phyloP scores from a whole-genome alignment of 35 echinoderm and acorn worm genomes.

The Strongylocentrotus purpuratus region DNA sequence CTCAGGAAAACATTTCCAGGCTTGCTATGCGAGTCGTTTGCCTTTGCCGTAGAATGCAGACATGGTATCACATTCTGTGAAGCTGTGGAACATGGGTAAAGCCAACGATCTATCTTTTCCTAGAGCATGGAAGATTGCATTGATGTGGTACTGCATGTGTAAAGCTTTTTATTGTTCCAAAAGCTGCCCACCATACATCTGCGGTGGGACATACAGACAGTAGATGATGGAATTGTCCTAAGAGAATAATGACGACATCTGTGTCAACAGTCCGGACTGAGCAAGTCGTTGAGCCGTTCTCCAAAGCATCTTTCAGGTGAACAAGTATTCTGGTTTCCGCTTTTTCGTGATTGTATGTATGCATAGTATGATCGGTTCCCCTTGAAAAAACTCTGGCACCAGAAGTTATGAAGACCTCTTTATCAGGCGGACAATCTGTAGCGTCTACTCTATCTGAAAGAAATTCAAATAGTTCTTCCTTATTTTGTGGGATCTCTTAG shows the following conservation, averaged over 20 bases:
- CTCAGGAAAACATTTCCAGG: slow-evolving; percentile 49
- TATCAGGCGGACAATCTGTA: too few species aligned
- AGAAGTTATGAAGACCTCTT: too few species aligned
- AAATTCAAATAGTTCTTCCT: too few species aligned
- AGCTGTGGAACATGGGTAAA: not conserved
- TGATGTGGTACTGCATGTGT: slow-evolving; percentile 33
- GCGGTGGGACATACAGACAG: not conserved
- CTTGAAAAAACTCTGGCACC: too few species aligned
- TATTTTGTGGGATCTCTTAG: too few species aligned
- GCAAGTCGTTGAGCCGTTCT: too few species aligned
- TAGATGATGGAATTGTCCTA: slow-evolving; percentile 1
- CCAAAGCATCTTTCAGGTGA: too few species aligned
- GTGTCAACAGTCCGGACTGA: slow-evolving; percentile 50
- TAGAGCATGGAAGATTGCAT: not conserved
- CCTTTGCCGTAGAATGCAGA: slow-evolving; percentile 51
- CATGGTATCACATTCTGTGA: slow-evolving; percentile 33
- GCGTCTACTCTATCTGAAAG: too few species aligned
- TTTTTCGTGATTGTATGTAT: too few species aligned
- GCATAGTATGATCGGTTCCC: too few species aligned
- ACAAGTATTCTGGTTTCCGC: too few species aligned
- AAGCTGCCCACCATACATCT: slow-evolving; percentile 24
- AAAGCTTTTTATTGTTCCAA: slow-evolving; percentile 46
- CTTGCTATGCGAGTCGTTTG: slow-evolving; percentile 53
- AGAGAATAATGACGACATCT: slow-evolving; percentile 53
- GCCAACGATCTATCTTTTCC: not conserved